Percentiles rank a stretch among this genome's conserved stretches.
These are phyloP conservation scores for Protomyctophum bolini DNA, from an alignment of 2,113 vertebrate genomes.

Conservation along the genomic window DNA sequence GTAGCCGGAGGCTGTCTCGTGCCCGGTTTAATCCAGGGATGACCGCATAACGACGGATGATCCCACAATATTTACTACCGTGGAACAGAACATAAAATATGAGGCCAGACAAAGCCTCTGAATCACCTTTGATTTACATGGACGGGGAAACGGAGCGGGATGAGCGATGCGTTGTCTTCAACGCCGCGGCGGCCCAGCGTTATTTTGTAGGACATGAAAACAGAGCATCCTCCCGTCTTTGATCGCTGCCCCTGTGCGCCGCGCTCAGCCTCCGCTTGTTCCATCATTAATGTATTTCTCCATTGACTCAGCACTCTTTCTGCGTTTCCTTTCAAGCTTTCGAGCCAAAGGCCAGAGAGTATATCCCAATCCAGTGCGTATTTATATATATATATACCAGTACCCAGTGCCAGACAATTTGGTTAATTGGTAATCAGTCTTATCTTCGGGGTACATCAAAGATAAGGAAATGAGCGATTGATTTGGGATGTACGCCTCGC, in stretches of 20 bases:
- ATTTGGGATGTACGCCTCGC: constrained; percentile 31
- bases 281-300: constrained; percentile 29
- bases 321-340: constrained; percentile 24
- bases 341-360: constrained; percentile 40
- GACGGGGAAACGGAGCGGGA: background rate
- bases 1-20: background rate
- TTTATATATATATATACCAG: constrained; percentile 1
- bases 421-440: constrained; percentile 74
- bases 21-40: constrained; percentile 10
- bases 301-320: constrained; percentile 49
- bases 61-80: constrained; percentile 6
- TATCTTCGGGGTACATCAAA: constrained; percentile 62
- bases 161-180: background rate
- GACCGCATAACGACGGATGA: constrained; percentile 21
- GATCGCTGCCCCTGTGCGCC: constrained; percentile 16
- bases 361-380: constrained; percentile 18
- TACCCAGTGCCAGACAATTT: constrained; percentile 59
- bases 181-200: background rate
- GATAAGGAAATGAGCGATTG: constrained; percentile 55
- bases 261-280: constrained; percentile 30
- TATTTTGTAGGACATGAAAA: constrained; percentile 13
- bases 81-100: constrained; percentile 31
- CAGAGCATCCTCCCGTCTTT: constrained; percentile 19
- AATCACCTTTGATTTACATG: constrained; percentile 27
- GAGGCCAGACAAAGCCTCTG: constrained; percentile 29